phyloP scores from a whole-genome alignment of 2,113 vertebrate genomes.

The Coturnix japonica region DNA sequence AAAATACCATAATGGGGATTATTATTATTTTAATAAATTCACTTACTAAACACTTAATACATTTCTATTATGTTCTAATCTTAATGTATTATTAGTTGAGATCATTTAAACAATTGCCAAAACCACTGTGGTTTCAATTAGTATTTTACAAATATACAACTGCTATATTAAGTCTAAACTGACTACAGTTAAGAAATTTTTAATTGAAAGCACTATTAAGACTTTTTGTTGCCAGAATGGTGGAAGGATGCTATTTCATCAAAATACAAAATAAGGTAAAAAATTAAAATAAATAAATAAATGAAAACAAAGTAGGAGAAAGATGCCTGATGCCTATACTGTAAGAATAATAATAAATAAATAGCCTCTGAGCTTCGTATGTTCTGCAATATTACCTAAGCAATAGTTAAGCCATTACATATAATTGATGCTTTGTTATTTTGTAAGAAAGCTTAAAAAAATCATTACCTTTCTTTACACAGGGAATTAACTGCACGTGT shows the following conservation, averaged over 20 bases:
- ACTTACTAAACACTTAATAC: neutral
- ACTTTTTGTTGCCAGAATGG: neutral
- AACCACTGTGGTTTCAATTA: neutral
- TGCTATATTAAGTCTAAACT: neutral
- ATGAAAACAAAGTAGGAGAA: neutral
- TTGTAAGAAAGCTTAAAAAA: neutral
- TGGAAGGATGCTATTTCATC: neutral
- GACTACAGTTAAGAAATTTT: neutral
- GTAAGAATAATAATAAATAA: neutral
- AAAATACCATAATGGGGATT: neutral
- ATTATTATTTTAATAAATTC: neutral
- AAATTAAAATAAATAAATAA: too few relatives aligned
- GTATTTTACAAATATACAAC: neutral
- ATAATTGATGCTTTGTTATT: neutral
- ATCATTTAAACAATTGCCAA: neutral
- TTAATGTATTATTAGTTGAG: neutral
- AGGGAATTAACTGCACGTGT: neutral
- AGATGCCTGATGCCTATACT: neutral
- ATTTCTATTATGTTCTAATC: neutral
- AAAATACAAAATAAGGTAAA: neutral
- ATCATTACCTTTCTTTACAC: neutral
- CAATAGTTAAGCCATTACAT: neutral
- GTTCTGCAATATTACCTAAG: fast-evolving
- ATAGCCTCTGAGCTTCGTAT: neutral
- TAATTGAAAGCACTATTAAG: neutral